These are phyloP conservation scores for Diacarnus erythraeanus DNA, from an alignment of 37 sponge, comb jelly and placozoan species.

Conservation along the genomic window DNA sequence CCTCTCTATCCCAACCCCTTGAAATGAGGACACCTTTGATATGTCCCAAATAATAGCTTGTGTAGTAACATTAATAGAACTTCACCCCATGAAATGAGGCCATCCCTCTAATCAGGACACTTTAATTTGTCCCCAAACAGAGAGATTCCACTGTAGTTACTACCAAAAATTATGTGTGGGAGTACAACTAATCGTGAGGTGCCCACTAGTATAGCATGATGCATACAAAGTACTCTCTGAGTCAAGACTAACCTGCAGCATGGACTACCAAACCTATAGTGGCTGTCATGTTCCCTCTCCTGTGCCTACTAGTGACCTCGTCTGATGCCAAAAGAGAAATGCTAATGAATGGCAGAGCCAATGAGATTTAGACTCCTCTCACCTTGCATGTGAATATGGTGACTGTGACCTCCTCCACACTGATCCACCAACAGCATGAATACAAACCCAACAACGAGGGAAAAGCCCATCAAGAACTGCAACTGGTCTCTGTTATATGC, in stretches of 20 bases:
- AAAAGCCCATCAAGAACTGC: constrained; percentile 75
- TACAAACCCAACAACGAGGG: constrained; percentile 88
- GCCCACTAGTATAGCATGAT: background rate
- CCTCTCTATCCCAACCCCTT: too few species aligned
- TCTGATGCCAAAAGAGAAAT: constrained; percentile 13
- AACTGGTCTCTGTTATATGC: constrained; percentile 24
- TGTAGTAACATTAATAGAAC: too few species aligned
- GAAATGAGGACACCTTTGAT: too few species aligned
- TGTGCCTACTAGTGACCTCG: constrained; percentile 31
- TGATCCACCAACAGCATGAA: constrained; percentile 96
- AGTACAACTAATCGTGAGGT: too few species aligned
- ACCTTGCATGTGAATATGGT: background rate
- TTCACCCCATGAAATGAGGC: too few species aligned
- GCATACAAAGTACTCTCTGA: background rate
- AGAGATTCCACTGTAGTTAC: too few species aligned
- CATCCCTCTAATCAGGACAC: too few species aligned
- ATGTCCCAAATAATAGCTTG: too few species aligned
- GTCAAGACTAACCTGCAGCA: constrained; percentile 76
- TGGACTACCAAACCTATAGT: constrained; percentile 96
- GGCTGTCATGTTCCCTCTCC: constrained; percentile 70
- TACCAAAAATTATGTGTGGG: too few species aligned
- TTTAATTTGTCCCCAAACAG: too few species aligned
- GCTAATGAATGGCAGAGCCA: background rate
- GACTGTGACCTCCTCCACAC: constrained; percentile 62
- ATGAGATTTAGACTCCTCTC: background rate